Evolutionary conservation across 2,113 vertebrate genomes (phyloP), one percentile per base, ranked within the genome.

Genomic region (Gadus macrocephalus): DNA sequence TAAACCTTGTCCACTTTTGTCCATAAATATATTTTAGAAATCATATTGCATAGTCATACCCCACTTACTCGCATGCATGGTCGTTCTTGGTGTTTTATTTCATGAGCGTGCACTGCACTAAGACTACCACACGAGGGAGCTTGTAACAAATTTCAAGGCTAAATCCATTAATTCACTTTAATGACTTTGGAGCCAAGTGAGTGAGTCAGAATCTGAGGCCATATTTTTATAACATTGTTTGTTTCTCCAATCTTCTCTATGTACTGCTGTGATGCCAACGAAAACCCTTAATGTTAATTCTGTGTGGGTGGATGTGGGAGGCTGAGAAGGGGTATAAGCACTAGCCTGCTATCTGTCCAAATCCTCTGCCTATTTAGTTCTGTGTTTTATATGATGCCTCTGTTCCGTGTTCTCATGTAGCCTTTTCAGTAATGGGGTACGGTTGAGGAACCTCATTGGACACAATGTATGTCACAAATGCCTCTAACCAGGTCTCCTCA

Each of bases 281-380:
- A 49, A 49, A 49, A 49, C 42, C 42, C 12, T 49, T 2, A 14
- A 58, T 58, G 55, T 58, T 58, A 16, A 17, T 58, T 58, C 55
- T 58, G 15, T 17, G 87, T 89, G 83, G 89, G 89, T 28, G 83
- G 61, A 16, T 22, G 85, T 87, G 80, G 89, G 89, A 83, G 80
- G 82, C 80, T 80, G 73, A 82, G 83, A 72, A 68, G 79, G 75
- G 67, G 81, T 72, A 77, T 65, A 16, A 58, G 63, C 75, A 61
- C 63, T 64, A 71, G 55, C 64, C 61, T 74, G 70, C 62, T 71
- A 63, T 75, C 71, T 73, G 42, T 72, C 3, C 65, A 35, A 76
- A 69, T 49, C 74, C 72, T 68, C 64, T 65, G 67, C 71, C 60
- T 77, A 74, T 73, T 35, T 68, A 69, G 8, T 49, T 49, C 12